Evolutionary conservation across 2,113 vertebrate genomes (phyloP).

Genomic region (Oxyruncus cristatus): DNA sequence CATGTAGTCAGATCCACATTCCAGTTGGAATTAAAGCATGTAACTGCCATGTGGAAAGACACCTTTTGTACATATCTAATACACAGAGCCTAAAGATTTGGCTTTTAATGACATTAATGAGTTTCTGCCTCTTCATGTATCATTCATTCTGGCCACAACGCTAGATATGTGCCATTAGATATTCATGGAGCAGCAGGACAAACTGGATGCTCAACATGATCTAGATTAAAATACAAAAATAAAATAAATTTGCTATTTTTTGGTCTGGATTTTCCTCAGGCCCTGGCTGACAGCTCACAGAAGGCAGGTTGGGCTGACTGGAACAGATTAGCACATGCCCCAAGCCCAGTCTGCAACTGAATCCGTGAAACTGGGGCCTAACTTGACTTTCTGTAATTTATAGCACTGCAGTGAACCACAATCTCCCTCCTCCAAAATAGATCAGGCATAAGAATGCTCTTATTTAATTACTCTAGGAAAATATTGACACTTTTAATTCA

Average conservation of each 20-base stretch:
- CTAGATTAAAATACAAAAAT: not conserved
- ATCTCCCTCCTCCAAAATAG: not conserved
- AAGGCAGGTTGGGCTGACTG: not conserved
- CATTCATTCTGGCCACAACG: not conserved
- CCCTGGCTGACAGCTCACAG: not conserved
- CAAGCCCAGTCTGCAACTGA: not conserved
- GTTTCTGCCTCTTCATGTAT: not conserved
- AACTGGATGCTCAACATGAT: not conserved
- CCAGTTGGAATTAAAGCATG: not conserved
- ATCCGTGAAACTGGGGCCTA: not conserved
- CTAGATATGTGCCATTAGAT: not conserved
- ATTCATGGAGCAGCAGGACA: not conserved
- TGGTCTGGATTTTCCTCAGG: not conserved
- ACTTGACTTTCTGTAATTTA: not conserved
- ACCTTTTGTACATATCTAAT: rapidly evolving
- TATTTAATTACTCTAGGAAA: constrained; percentile 6
- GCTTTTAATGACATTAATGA: not conserved
- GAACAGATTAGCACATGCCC: not conserved
- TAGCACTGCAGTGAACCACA: not conserved
- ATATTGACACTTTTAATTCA: constrained; percentile 17
- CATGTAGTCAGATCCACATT: not conserved
- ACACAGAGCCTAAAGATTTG: rapidly evolving
- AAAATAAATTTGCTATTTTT: not conserved
- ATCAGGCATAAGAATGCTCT: not conserved
- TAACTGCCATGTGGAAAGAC: not conserved